A percentile compares a stretch with the other conserved stretches of the same genome.
Conservation (phyloP, 1,140 invertebrate species). For the Hestina assimilis region DNA sequence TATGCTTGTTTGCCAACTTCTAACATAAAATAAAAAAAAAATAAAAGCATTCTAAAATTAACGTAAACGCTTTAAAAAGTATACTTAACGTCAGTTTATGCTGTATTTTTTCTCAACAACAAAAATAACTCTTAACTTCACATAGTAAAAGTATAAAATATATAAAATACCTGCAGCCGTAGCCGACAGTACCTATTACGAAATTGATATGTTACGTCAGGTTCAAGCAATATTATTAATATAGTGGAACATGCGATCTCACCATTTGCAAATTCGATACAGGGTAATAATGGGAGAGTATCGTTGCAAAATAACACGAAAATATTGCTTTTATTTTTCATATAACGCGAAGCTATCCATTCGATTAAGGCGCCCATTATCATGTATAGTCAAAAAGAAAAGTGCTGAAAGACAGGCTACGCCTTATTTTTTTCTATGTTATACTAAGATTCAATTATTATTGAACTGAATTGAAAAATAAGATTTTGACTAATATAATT, state of each 20-base stretch:
- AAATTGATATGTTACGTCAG: constrained; percentile 35
- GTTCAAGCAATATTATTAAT: constrained; percentile 34
- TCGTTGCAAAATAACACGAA: constrained; percentile 3
- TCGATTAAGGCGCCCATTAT: too few relatives aligned
- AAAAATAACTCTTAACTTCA: background rate
- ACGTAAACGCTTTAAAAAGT: background rate
- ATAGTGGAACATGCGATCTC: constrained; percentile 34
- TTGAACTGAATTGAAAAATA: too few relatives aligned
- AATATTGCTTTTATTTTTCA: background rate
- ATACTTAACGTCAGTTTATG: background rate
- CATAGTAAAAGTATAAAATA: background rate
- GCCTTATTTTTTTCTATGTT: too few relatives aligned
- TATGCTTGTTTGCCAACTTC: too few relatives aligned
- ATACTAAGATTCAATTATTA: too few relatives aligned
- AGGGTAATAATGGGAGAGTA: constrained; percentile 13
- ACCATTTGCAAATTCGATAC: constrained; percentile 37
- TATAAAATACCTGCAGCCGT: background rate
- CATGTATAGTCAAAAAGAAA: too few relatives aligned
- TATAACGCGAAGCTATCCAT: too few relatives aligned
- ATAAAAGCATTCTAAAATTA: background rate
- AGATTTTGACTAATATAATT: too few relatives aligned
- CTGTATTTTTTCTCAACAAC: background rate
- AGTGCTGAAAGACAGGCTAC: too few relatives aligned
- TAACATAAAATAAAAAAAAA: too few relatives aligned
- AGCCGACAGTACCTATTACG: constrained; percentile 19